Percentiles rank a stretch among this genome's conserved stretches.
These are phyloP conservation scores for Helostoma temminkii DNA, from an alignment of 2,797 vertebrate genomes.

Conservation along the genomic window DNA sequence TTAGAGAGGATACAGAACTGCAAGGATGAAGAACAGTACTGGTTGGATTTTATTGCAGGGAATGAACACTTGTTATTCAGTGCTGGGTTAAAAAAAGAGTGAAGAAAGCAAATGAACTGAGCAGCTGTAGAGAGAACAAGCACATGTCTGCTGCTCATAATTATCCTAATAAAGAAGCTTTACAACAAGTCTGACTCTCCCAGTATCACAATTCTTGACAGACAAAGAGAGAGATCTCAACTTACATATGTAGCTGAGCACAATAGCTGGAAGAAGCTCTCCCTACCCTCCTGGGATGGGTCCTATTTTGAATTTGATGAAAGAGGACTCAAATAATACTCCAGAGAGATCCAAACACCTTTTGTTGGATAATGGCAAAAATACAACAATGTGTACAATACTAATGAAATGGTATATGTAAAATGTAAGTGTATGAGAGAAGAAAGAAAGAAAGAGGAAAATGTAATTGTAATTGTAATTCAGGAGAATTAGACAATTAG, in stretches of 20 bases:
- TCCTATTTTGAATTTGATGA: slow-evolving; percentile 80
- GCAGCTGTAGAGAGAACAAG: slow-evolving; percentile 46
- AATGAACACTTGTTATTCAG: slow-evolving; percentile 24
- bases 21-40: slow-evolving; percentile 17
- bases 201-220: slow-evolving; percentile 54
- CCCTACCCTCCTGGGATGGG: slow-evolving; percentile 60
- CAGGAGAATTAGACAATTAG: slow-evolving; percentile 58
- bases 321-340: slow-evolving; percentile 77
- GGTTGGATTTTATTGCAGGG: slow-evolving; percentile 4
- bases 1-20: slow-evolving; percentile 37
- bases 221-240: slow-evolving; percentile 37
- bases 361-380: slow-evolving; percentile 70
- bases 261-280: slow-evolving; percentile 75
- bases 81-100: not conserved
- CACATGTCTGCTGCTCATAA: slow-evolving; percentile 27
- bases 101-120: not conserved
- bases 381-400: slow-evolving; percentile 51
- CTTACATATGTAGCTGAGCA: slow-evolving; percentile 68
- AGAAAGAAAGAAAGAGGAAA: slow-evolving; percentile 50
- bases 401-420: slow-evolving; percentile 45
- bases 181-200: slow-evolving; percentile 47
- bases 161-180: slow-evolving; percentile 59
- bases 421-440: slow-evolving; percentile 59
- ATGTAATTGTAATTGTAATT: too few species aligned
- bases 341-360: slow-evolving; percentile 78